A percentile compares a stretch with the other conserved stretches of the same genome.
phyloP scores from a whole-genome alignment of 35 echinoderm and acorn worm genomes.

The Amphiura filiformis region DNA sequence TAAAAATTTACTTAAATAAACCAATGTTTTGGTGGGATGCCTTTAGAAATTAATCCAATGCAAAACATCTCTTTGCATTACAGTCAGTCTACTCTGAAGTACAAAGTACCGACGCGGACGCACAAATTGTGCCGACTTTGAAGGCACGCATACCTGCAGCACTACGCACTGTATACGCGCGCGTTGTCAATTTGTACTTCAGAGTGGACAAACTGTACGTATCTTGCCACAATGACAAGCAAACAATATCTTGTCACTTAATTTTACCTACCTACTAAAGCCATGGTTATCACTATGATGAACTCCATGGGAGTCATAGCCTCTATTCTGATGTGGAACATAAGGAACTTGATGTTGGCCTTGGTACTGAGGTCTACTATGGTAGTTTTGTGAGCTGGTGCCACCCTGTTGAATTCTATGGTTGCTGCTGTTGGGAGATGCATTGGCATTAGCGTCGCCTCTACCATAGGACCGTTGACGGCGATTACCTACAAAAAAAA shows the following conservation, averaged over 20 bases:
- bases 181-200: too few species aligned
- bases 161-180: too few species aligned
- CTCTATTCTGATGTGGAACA: conserved; percentile 81
- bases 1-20: not conserved
- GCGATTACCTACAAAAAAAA: not conserved
- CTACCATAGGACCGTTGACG: conserved; percentile 70
- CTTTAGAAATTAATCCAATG: too few species aligned
- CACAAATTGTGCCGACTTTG: too few species aligned
- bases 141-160: too few species aligned
- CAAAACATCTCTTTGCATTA: too few species aligned
- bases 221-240: not conserved
- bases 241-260: not conserved
- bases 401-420: conserved; percentile 18
- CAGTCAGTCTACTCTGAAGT: too few species aligned
- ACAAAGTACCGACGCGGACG: too few species aligned
- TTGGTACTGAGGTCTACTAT: conserved; percentile 65
- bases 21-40: not conserved
- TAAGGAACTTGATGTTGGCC: conserved; percentile 85
- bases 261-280: not conserved
- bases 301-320: conserved; percentile 5
- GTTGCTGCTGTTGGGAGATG: conserved; percentile 63
- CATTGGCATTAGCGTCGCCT: conserved; percentile 51
- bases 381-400: not conserved
- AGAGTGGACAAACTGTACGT: too few species aligned
- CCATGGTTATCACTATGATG: not conserved